Evolutionary conservation across 2,888 invertebrate species (phyloP), one percentile per base, ranked within the genome.

Genomic region (Cordilura impudica): DNA sequence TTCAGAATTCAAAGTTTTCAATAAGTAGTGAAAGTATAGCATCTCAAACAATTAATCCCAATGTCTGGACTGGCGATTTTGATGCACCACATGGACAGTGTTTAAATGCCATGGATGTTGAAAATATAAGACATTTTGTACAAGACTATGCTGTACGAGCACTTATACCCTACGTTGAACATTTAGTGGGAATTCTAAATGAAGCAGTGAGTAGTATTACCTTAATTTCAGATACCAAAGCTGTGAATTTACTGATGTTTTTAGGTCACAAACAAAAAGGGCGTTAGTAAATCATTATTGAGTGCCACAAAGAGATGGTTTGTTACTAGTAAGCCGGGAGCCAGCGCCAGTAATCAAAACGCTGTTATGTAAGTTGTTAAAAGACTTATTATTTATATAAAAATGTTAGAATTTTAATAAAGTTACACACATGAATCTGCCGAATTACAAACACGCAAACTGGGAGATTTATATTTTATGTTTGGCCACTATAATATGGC

Each of bases 271-370:
- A 95, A 95, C 86, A 95, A 95, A 86, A 98, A 98, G 89, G 97
- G 98, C 5, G 95, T 98, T 2, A 97, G 98, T 87, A 93, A 97
- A 86, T 97, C 98, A 0, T 91, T 99, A 81, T 92, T 99, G 81
- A 97, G 96, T 87, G 98, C 97, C 16, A 98, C 98, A 1, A 98
- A 97, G 90, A 93, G 98, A 83, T 97, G 97, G 96, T 98, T 98
- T 90, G 96, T 96, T 16, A 95, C 96, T 7, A 96, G 94, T 84
- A 97, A 97, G 89, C 95, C 95, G 2, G 95, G 96, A 7, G 92
- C 93, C 14, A 93, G 94, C 75, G 92, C 94, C 58, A 87, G 87
- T 74, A 93, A 94, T 49, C 92, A 93, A 83, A 95, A 94, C 88
- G 94, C 95, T 84, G 95, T 97, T 54, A 95, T 97, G 96, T 97